These are phyloP conservation scores for Chrysomela aeneicollis DNA, from an alignment of 2,888 invertebrate genomes.

Conservation along the genomic window DNA sequence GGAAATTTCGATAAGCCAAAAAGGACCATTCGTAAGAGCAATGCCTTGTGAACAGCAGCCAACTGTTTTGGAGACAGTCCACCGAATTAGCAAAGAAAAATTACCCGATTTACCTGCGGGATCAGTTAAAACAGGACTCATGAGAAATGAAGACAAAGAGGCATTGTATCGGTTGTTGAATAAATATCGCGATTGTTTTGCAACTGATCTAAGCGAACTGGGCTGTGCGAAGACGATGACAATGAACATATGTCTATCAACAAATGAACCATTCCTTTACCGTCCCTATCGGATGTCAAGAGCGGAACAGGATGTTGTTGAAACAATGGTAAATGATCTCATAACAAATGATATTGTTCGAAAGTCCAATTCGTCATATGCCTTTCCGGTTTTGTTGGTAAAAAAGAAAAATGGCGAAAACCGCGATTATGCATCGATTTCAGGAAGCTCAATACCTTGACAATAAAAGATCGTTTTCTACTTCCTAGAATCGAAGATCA, in stretches of 20 bases:
- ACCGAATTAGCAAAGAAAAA: neutral
- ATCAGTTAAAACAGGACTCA: neutral
- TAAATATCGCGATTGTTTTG: neutral
- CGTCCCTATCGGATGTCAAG: neutral
- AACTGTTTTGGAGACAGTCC: neutral
- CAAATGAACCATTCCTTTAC: neutral
- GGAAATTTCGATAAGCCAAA: neutral
- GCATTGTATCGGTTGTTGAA: neutral
- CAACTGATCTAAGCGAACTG: neutral
- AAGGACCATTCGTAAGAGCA: neutral
- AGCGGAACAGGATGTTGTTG: neutral
- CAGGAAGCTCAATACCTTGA: slow-evolving; percentile 48
- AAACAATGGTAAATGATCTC: neutral
- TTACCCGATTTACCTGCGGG: neutral
- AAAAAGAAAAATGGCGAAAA: slow-evolving; percentile 42
- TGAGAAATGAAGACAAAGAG: neutral
- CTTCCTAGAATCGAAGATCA: slow-evolving; percentile 52
- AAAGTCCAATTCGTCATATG: neutral
- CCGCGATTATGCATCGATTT: slow-evolving; percentile 48
- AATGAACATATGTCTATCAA: neutral
- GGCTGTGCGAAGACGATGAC: neutral
- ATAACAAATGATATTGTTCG: neutral
- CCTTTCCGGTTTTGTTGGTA: slow-evolving; percentile 30
- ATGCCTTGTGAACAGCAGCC: neutral
- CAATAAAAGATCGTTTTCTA: slow-evolving; percentile 49